Evolutionary conservation across 35 echinoderm and acorn worm genomes (phyloP), one percentile per base, ranked within the genome.

Genomic region (Lytechinus variegatus): DNA sequence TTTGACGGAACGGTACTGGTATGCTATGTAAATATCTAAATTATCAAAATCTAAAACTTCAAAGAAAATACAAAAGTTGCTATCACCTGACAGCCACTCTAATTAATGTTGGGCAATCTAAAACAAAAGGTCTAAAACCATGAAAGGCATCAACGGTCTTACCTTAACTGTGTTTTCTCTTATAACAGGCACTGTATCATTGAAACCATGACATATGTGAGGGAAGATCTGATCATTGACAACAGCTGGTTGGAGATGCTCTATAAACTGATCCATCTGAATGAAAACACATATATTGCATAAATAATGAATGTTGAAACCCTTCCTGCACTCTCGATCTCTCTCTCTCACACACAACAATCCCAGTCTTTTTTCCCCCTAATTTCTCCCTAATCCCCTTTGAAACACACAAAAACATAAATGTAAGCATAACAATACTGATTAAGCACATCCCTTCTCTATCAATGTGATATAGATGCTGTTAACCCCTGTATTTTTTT

Each of bases 141-240:
- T 90, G 27, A 90, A 0, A 28, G 27, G 52, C 11, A 10, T 51
- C 21, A 90, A 52, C 88, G 6, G 52, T 53, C 92, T 96, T 89
- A 99, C 98, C 96, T 99, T 99, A 27, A 99, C 98, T 89, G 98
- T 98, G 57, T 66, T 94, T 54, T 99, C 98, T 95, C 98, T 96
- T 24, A 99, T 99, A 51, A 97, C 94, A 27, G 98, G 98, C 52
- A 98, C 97, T 1, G 98, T 99, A 87, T 99, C 98, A 86, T 91
- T 99, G 94, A 99, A 99, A 44, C 98, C 98, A 94, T 99, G 98
- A 61, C 98, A 97, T 21, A 99, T 97, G 94, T 99, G 95, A 87
- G 98, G 98, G 60, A 99, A 99, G 21, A 99, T 97, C 86, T 99
- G 97, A 33, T 99, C 96, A 28, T 99, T 99, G 10, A 99, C 97